Conservation (phyloP, 2,888 invertebrate genomes). For the Erebia aethiops region DNA sequence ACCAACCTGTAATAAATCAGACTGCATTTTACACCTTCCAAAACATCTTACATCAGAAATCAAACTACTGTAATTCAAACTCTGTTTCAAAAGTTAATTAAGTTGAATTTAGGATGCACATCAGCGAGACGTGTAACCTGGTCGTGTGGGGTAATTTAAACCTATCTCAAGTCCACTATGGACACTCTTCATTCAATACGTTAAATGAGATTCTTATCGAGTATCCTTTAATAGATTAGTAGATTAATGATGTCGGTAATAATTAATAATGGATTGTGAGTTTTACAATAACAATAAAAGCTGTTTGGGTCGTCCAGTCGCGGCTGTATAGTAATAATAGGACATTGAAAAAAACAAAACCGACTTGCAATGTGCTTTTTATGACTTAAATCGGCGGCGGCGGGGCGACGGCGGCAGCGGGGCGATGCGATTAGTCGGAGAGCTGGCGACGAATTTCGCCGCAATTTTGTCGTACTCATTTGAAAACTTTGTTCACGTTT, state of each 20-base stretch:
- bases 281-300: slow-evolving; percentile 83
- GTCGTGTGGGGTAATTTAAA: slow-evolving; percentile 64
- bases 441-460: no score
- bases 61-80: slow-evolving; percentile 40
- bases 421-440: no score
- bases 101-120: slow-evolving; percentile 38
- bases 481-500: no score
- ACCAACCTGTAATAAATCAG: slow-evolving; percentile 83
- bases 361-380: not conserved
- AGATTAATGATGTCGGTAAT: slow-evolving; percentile 83
- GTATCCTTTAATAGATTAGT: slow-evolving; percentile 83
- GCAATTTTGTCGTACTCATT: no score
- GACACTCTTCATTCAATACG: slow-evolving; percentile 83
- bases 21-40: slow-evolving; percentile 47
- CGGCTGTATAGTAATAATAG: slow-evolving; percentile 4
- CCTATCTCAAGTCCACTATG: slow-evolving; percentile 81
- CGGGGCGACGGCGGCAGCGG: no score
- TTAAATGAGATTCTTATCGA: slow-evolving; percentile 84
- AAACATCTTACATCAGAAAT: slow-evolving; percentile 46
- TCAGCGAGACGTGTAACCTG: slow-evolving; percentile 42
- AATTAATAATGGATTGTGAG: slow-evolving; percentile 83
- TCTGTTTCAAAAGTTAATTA: slow-evolving; percentile 33
- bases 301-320: slow-evolving; percentile 57
- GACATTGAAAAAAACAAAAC: slow-evolving; percentile 1
- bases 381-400: no score